Evolutionary conservation across 2,888 invertebrate genomes (phyloP).

Genomic region (Mythimna impura): DNA sequence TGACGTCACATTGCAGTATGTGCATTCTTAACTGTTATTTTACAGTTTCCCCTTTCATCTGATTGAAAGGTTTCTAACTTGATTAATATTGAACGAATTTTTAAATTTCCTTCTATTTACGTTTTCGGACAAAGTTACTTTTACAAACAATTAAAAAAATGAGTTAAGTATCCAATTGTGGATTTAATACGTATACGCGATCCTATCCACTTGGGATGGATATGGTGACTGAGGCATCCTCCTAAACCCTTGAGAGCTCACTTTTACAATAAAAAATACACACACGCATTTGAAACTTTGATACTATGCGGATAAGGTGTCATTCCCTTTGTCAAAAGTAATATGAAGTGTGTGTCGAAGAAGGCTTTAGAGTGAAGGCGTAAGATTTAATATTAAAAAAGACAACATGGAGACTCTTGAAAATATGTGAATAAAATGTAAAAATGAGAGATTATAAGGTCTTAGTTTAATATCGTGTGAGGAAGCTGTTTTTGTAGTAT

Average conservation of each 20-base stretch:
- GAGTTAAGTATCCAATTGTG: slow-evolving; percentile 4
- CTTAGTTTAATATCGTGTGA: slow-evolving; percentile 4
- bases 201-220: slow-evolving; percentile 39
- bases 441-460: slow-evolving; percentile 9
- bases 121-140: too few relatives aligned
- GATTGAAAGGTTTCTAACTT: too few relatives aligned
- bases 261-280: slow-evolving; percentile 20
- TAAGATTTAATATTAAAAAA: slow-evolving; percentile 27
- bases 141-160: too few relatives aligned
- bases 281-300: slow-evolving; percentile 20
- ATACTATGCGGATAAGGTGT: background rate
- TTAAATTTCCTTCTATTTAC: too few relatives aligned
- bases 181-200: slow-evolving; percentile 59
- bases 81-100: too few relatives aligned
- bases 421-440: slow-evolving; percentile 23
- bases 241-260: slow-evolving; percentile 24
- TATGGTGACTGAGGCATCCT: slow-evolving; percentile 49
- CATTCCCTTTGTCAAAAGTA: slow-evolving; percentile 4
- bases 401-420: slow-evolving; percentile 16
- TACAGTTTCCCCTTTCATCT: too few relatives aligned
- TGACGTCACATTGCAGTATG: too few relatives aligned
- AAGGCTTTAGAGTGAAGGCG: slow-evolving; percentile 12
- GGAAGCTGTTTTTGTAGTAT: background rate
- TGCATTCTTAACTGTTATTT: too few relatives aligned
- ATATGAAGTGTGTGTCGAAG: slow-evolving; percentile 12